A percentile compares a stretch with the other conserved stretches of the same genome.
Conservation (phyloP, 2,888 invertebrate species). For the Pollenia griseotomentosa region DNA sequence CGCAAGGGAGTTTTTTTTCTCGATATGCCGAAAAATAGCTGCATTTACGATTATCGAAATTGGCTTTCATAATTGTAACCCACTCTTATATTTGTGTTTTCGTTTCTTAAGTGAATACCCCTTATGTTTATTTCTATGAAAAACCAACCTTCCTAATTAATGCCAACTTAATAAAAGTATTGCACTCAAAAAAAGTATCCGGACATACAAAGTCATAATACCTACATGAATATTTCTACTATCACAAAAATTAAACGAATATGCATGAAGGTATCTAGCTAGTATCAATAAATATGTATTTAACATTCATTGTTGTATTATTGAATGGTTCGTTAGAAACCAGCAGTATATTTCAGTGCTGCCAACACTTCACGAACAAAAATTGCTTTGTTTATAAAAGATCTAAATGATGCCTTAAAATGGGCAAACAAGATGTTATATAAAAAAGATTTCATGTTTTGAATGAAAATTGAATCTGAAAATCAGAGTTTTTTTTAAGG, state of each 20-base stretch:
- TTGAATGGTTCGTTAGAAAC: conserved; percentile 59
- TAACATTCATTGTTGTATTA: conserved; percentile 60
- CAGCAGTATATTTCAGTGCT: neutral
- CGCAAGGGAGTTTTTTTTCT: too few species aligned
- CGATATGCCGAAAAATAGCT: too few species aligned
- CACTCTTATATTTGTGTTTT: too few species aligned
- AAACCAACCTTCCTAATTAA: conserved; percentile 1
- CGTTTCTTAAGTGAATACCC: conserved; percentile 3
- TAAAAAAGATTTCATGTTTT: too few species aligned
- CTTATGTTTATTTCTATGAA: neutral
- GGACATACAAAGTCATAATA: conserved; percentile 1
- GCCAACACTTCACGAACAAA: too few species aligned
- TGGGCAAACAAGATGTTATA: too few species aligned
- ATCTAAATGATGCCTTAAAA: too few species aligned
- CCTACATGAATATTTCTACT: conserved; percentile 17
- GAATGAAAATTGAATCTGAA: too few species aligned
- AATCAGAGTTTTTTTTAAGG: too few species aligned
- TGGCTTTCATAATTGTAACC: too few species aligned
- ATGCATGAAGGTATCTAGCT: neutral
- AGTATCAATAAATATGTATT: conserved; percentile 1
- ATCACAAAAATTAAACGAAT: neutral
- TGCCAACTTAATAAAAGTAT: neutral
- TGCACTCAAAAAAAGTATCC: conserved; percentile 12
- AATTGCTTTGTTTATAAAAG: too few species aligned
- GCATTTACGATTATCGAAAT: too few species aligned